Conservation (phyloP, 2,888 invertebrate species). For the Drosophila limbata region DNA sequence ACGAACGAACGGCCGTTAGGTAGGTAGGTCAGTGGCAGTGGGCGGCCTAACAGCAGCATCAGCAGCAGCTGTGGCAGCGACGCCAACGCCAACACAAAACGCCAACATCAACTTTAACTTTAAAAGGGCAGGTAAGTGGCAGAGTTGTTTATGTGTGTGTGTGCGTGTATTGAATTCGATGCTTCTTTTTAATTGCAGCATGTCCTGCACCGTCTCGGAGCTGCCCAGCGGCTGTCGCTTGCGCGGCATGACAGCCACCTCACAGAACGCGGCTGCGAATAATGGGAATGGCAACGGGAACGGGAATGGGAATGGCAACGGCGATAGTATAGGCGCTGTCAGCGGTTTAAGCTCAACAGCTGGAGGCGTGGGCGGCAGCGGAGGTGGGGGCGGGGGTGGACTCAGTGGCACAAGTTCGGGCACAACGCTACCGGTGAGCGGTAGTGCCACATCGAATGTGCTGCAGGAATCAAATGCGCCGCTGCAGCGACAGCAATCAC, state of each 20-base stretch:
- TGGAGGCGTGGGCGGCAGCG: conserved; percentile 67
- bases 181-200: conserved; percentile 80
- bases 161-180: not conserved
- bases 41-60: conserved; percentile 61
- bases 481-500: conserved; percentile 85
- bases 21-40: conserved; percentile 72
- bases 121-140: conserved; percentile 71
- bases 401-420: conserved; percentile 59
- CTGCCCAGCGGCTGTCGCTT: conserved; percentile 85
- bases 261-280: conserved; percentile 80
- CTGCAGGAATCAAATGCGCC: conserved; percentile 83
- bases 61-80: conserved; percentile 47
- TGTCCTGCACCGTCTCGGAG: conserved; percentile 88
- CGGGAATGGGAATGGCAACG: conserved; percentile 67
- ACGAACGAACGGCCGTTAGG: conserved; percentile 12
- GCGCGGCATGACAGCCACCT: conserved; percentile 85
- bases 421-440: conserved; percentile 59
- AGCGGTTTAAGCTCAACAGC: conserved; percentile 72
- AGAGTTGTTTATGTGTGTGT: conserved; percentile 9
- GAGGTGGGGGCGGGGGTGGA: conserved; percentile 66
- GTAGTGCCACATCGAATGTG: conserved; percentile 70
- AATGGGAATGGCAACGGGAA: conserved; percentile 65
- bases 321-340: conserved; percentile 78
- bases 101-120: conserved; percentile 62
- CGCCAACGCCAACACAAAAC: conserved; percentile 17